A percentile compares a stretch with the other conserved stretches of the same genome.
These are phyloP conservation scores for Aphodius sticticus DNA, from an alignment of 2,888 invertebrate species.

Conservation along the genomic window DNA sequence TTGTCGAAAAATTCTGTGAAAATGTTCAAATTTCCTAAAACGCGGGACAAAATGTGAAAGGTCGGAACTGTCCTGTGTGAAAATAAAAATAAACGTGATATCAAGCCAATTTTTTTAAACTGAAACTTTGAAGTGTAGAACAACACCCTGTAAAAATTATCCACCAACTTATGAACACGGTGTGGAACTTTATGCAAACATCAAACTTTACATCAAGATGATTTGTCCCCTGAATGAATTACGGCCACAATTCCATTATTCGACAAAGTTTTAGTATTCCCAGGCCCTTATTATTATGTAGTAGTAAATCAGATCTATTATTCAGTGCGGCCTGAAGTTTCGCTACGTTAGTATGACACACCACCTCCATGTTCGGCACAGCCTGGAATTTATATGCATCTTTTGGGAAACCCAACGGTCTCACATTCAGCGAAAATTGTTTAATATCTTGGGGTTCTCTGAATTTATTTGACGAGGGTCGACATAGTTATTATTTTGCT, in stretches of 20 bases:
- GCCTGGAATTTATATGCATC: neutral
- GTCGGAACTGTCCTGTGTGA: no score
- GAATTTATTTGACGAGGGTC: no score
- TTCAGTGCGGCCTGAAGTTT: neutral
- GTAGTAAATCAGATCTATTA: neutral
- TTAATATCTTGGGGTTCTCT: neutral
- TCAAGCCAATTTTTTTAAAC: no score
- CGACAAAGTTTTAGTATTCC: neutral
- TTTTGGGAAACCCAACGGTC: neutral
- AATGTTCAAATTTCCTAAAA: no score
- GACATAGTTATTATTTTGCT: no score
- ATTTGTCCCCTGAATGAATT: neutral
- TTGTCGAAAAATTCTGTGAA: no score
- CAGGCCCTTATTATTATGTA: neutral
- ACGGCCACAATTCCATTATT: neutral
- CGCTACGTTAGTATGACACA: neutral
- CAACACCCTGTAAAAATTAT: no score
- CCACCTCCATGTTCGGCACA: neutral
- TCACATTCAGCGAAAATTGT: neutral
- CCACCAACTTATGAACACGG: neutral
- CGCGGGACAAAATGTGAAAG: no score
- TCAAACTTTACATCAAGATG: neutral
- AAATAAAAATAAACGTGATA: no score
- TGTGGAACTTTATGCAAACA: neutral
- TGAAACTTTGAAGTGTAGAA: no score